Base-by-base conservation (phyloP, 2,797 vertebrate genomes). In the Onychomys leucogaster region DNA sequence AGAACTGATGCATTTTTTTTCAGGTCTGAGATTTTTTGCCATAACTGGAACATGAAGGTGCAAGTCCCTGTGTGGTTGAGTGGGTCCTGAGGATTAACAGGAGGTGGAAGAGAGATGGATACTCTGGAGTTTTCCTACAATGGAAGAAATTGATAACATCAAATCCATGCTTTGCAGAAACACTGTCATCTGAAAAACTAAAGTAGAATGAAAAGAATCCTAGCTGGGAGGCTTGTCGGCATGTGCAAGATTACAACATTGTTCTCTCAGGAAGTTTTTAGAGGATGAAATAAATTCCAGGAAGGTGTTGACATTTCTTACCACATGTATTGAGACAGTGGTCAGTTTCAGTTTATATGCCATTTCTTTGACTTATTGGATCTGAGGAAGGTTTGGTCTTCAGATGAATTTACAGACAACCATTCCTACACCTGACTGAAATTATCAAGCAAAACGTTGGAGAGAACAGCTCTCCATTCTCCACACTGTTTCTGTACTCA, bases 301-400 rank as follows among this genome's bases (percentile, higher is more conserved):
- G 10, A 73, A 25, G 95, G 29, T 75, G 8, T 3, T 49, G 76
- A 34, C 27, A 34, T 94, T 76, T 76, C 84, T 41, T 73, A 16
- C 14, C 52, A 57, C 69, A 4, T 77, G 76, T 41, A 69, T 52
- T 23, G 29, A 37, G 14, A 73, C 25, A 61, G 17, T 19, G 19
- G 4, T 69, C 34, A 17, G 37, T 75, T 43, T 92, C 27, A 12
- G 34, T 32, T 86, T 43, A 19, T 43, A 59, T 87, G 57, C 52
- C 12, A 59, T 92, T 97, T 88, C 59, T 93, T 86, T 49, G 49
- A 65, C 32, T 90, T 90, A 73, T 80, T 96, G 91, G 52, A 84
- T 86, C n/a, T 41, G 37, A 78, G 85, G 9, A 34, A 83, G 43
- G 16, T 77, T 96, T 94, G 43, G 67, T 73, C 17, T 59, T 96